Evolutionary conservation across 2,888 invertebrate species (phyloP).

Genomic region (Drosophila algonquin): DNA sequence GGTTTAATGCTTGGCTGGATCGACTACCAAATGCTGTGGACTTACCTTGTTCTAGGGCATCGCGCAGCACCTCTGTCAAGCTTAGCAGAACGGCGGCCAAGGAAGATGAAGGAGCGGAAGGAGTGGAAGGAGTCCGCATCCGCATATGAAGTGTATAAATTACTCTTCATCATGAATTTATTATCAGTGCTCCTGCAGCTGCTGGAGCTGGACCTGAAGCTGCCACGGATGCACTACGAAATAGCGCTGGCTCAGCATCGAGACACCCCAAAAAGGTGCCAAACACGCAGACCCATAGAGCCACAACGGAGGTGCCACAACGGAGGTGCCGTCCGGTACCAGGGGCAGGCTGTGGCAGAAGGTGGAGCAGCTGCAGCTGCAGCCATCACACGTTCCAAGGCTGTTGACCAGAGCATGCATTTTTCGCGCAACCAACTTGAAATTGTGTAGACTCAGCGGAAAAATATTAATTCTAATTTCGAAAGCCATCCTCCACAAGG

Average conservation of each 20-base stretch:
- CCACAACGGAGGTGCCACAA: constrained; percentile 7
- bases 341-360: background rate
- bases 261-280: constrained; percentile 57
- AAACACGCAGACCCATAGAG: constrained; percentile 35
- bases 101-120: background rate
- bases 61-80: constrained; percentile 39
- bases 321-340: no score
- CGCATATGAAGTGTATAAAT: constrained; percentile 78
- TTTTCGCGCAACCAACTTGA: constrained; percentile 76
- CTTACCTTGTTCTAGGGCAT: constrained; percentile 42
- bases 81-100: constrained; percentile 50
- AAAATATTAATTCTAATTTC: constrained; percentile 77
- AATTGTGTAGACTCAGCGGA: constrained; percentile 71
- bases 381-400: constrained; percentile 30
- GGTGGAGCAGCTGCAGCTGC: background rate
- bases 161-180: constrained; percentile 79
- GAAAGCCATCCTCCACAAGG: constrained; percentile 38
- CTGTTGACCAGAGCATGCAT: constrained; percentile 67
- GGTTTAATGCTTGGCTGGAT: constrained; percentile 61
- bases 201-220: constrained; percentile 51
- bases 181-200: constrained; percentile 72
- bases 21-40: constrained; percentile 21
- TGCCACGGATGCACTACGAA: constrained; percentile 65
- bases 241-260: constrained; percentile 70
- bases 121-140: constrained; percentile 20